Percentiles rank a stretch among this genome's conserved stretches.
These are phyloP conservation scores for Escarpia spicata DNA, from an alignment of 2,888 invertebrate genomes.

Conservation along the genomic window DNA sequence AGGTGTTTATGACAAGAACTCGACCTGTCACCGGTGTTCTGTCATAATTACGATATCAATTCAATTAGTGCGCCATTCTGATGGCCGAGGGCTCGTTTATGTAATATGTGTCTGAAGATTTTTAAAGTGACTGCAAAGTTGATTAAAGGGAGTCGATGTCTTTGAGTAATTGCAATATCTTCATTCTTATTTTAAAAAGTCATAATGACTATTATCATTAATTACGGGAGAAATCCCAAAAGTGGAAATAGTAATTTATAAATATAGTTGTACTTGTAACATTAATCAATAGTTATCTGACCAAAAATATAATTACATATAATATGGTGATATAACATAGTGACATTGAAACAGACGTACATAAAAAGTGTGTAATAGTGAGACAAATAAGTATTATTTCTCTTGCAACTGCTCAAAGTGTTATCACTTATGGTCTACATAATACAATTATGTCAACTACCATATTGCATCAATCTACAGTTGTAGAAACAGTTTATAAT, in stretches of 20 bases:
- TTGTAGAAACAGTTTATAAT: background rate
- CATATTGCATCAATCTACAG: background rate
- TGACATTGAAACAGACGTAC: background rate
- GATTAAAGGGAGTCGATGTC: background rate
- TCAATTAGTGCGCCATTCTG: constrained; percentile 2
- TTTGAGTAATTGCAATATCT: background rate
- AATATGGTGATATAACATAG: too few species aligned
- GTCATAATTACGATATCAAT: constrained; percentile 3
- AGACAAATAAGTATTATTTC: background rate
- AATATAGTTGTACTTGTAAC: background rate
- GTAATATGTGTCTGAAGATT: background rate
- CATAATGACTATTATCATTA: too few species aligned
- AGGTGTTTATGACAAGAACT: constrained; percentile 12
- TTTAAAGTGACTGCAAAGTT: background rate
- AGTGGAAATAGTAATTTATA: background rate
- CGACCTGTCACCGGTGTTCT: background rate
- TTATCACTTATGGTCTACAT: background rate
- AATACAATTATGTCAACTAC: background rate
- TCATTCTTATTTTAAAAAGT: too few species aligned
- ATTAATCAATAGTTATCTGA: background rate
- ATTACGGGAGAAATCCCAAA: background rate
- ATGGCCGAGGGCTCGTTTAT: background rate
- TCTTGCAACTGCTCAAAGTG: too few species aligned
- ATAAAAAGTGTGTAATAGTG: background rate
- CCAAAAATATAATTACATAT: too few species aligned